Base-by-base conservation (phyloP, 2,113 vertebrate species). In the Cnemophilus loriae region DNA sequence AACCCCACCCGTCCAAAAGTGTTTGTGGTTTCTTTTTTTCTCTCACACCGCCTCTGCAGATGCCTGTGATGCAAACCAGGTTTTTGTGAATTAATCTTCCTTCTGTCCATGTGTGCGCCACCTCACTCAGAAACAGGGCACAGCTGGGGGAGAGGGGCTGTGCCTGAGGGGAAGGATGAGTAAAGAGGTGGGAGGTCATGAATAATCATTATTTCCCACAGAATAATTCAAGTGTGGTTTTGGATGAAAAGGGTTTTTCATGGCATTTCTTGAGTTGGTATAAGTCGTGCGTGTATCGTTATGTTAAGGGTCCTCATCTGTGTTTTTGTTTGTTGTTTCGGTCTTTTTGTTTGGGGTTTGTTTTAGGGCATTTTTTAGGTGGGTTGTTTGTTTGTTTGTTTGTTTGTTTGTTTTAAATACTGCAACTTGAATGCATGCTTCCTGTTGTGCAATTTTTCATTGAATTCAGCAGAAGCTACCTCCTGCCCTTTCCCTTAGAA, bases 21-120 rank as follows among this genome's bases (percentile, higher is more conserved):
- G 91, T 88, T 95, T 95, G 96, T 78, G 94, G 93, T 95, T 95
- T 95, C 85, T 41, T n/a, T n/a, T n/a, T n/a, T 93, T 95, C 80
- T 68, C 32, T 90, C 68, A 16, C 47, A 6, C 63, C 1, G 32
- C 94, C 95, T 79, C 90, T 65, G 88, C 63, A 68, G 49, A 82
- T 74, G 89, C 4, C 13, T 61, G 28, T 82, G 84, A 91, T 94
- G 84, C 2, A 8, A 94, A 85, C 57, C 70, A 70, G 70, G 59
- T 89, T 79, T 76, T 55, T 19, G 55, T 61, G 78, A 85, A 65
- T 87, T 89, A 27, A 39, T 69, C 49, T 55, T 64, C 24, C 60
- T 59, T 71, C 41, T 64, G 55, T 9, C 65, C 81, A 73, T 65
- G 41, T 82, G 91, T n/a, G 53, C 6, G 0, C 26, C 69, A 56